phyloP scores from a whole-genome alignment of 35 echinoderm and acorn worm species.

The Acanthaster planci region DNA sequence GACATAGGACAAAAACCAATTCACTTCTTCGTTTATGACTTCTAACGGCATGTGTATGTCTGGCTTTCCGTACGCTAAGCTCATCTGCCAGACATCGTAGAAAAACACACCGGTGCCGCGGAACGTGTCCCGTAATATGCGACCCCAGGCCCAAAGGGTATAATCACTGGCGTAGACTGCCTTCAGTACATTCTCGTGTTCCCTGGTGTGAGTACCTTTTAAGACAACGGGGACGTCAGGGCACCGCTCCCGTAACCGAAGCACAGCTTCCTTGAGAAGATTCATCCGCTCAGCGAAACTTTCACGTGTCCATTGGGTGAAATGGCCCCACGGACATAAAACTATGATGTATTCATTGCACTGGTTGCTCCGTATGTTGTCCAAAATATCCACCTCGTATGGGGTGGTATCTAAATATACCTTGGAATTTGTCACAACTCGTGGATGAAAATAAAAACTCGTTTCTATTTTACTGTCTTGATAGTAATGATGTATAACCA shows the following conservation, averaged over 20 bases:
- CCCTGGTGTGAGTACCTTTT: constrained; percentile 51
- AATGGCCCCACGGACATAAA: constrained; percentile 69
- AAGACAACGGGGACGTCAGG: constrained; percentile 50
- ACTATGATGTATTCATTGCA: constrained; percentile 50
- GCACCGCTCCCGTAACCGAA: constrained; percentile 44
- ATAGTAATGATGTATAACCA: background rate
- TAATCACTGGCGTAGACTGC: constrained; percentile 60
- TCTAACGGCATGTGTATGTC: constrained; percentile 75
- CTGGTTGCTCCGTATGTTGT: background rate
- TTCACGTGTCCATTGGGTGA: constrained; percentile 52
- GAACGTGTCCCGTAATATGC: constrained; percentile 46
- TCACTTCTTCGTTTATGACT: constrained; percentile 59
- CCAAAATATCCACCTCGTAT: constrained; percentile 56
- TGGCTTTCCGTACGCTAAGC: constrained; percentile 50
- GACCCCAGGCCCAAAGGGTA: constrained; percentile 46
- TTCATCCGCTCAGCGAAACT: constrained; percentile 48
- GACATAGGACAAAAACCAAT: constrained; percentile 62
- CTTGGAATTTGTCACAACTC: background rate
- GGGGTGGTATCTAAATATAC: background rate
- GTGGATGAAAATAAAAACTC: constrained; percentile 52
- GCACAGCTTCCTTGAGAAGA: constrained; percentile 39
- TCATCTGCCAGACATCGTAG: constrained; percentile 78
- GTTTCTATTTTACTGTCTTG: constrained; percentile 5
- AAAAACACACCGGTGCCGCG: constrained; percentile 49
- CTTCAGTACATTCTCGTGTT: constrained; percentile 18